These are phyloP conservation scores for Hippocampus zosterae DNA, from an alignment of 2,113 vertebrate species.

Conservation along the genomic window DNA sequence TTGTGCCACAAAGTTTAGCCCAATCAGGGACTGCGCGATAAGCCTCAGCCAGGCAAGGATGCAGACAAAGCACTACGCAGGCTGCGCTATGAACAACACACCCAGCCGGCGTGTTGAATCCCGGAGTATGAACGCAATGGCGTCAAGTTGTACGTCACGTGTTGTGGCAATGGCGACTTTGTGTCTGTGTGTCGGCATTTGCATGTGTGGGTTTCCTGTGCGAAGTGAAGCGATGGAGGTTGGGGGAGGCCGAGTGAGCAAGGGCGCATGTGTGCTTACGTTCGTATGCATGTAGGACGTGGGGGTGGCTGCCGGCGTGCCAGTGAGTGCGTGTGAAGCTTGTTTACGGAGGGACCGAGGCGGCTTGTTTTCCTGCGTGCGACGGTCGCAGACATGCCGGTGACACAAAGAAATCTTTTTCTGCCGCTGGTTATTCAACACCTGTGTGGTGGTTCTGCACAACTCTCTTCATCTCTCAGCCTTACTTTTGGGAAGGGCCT, in stretches of 20 bases:
- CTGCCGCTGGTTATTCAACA: constrained; percentile 25
- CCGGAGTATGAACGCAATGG: constrained; percentile 5
- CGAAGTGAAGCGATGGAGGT: constrained; percentile 17
- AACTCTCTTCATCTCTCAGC: constrained; percentile 35
- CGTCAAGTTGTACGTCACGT: constrained; percentile 28
- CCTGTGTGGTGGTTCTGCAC: constrained; percentile 17
- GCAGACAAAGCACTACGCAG: constrained; percentile 13
- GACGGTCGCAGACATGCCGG: constrained; percentile 31
- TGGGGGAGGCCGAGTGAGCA: constrained; percentile 20
- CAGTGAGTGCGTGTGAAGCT: constrained; percentile 35
- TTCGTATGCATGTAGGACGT: constrained; percentile 30
- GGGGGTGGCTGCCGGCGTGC: constrained; percentile 29
- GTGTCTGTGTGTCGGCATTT: constrained; percentile 42
- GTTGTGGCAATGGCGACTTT: constrained; percentile 19
- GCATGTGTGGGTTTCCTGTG: constrained; percentile 64
- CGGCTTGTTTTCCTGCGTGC: constrained; percentile 42
- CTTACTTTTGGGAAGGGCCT: constrained; percentile 37
- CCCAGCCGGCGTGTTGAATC: constrained; percentile 29
- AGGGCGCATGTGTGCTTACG: constrained; percentile 25
- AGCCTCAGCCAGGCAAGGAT: constrained; percentile 33
- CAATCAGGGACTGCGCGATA: neutral
- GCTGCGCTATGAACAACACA: constrained; percentile 8
- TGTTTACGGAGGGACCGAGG: constrained; percentile 57
- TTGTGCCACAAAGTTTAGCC: neutral
- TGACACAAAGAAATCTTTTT: constrained; percentile 34